Evolutionary conservation across 64 coral and sea anemone genomes (phyloP), one percentile per base, ranked within the genome.

Genomic region (Stichodactyla helianthus): DNA sequence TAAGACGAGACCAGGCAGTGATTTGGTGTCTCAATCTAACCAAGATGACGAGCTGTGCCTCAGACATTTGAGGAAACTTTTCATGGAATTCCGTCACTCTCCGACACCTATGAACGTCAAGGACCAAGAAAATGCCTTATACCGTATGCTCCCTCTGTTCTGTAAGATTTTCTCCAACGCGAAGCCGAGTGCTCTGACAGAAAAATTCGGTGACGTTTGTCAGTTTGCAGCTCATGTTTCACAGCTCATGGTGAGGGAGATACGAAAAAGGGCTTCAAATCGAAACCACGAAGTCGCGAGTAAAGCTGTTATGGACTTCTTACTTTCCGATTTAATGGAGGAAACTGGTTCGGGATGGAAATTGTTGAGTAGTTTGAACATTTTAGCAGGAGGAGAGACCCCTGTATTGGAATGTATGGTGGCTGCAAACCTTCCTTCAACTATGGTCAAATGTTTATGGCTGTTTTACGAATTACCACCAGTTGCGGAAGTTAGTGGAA

Each of bases 351-450:
- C 95, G 8, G 95, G 95, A 15, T 98, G 95, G 95, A 98, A 86
- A 91, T 89, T 86, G 7, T 83, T 99, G 51, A 87, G 90, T 54
- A 88, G 84, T 13, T 74, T 99, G 22, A 93, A 89, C 61, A 95
- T 99, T 91, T 86, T 99, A 13, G 93, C 97, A 22, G 88, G 87
- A 70, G 97, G 90, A 26, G 97, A 95, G 85, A 99, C 84, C 26
- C 93, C 97, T 50, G 93, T 99, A 31, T 87, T 99, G n/a, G 89
- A 94, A 93, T 94, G 93, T 58, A 99, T 99, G 97, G 93, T 99
- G 14, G 97, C 97, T 1, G 93, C 97, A 11, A 94, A 89, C 83
- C 76, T 99, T 16, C 97, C 97, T 2, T 99, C 97, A 6, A 95
- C 91, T 23, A 88, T 99, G 88, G 93, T 99, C 50, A 94, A 99